These are phyloP conservation scores for Celastrina argiolus DNA, from an alignment of 2,888 invertebrate genomes.

Conservation along the genomic window DNA sequence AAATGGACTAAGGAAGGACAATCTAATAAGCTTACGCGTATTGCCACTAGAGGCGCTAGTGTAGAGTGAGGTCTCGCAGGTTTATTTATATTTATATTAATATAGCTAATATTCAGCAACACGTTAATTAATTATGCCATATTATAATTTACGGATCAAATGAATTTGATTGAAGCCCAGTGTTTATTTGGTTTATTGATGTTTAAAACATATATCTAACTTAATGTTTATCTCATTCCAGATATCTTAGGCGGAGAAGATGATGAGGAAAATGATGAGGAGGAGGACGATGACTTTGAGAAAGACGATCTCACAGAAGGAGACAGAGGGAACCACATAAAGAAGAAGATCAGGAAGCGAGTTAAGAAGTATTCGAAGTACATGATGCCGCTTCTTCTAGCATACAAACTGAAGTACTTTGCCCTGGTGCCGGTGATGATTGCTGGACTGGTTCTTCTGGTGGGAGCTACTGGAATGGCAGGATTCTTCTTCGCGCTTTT, in stretches of 20 bases:
- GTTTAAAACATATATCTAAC: background rate
- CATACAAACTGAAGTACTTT: slow-evolving; percentile 90
- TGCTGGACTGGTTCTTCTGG: slow-evolving; percentile 83
- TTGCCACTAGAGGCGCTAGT: too few species aligned
- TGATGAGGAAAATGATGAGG: slow-evolving; percentile 50
- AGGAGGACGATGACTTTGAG: slow-evolving; percentile 50
- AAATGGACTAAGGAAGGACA: too few species aligned
- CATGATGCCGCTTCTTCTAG: slow-evolving; percentile 85
- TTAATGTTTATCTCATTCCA: slow-evolving; percentile 39
- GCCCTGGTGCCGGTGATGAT: slow-evolving; percentile 86
- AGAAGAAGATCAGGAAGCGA: slow-evolving; percentile 36
- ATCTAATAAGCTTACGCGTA: too few species aligned
- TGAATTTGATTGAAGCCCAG: too few species aligned
- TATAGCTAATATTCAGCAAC: too few species aligned
- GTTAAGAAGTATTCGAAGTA: slow-evolving; percentile 79
- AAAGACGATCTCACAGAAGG: slow-evolving; percentile 45
- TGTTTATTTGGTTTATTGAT: too few species aligned
- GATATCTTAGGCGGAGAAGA: slow-evolving; percentile 62
- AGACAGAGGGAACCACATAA: slow-evolving; percentile 39
- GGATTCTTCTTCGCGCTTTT: slow-evolving; percentile 93
- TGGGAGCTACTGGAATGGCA: slow-evolving; percentile 87
- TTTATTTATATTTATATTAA: too few species aligned
- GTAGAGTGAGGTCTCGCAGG: too few species aligned
- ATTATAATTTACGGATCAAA: too few species aligned
- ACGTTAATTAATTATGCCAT: too few species aligned